These are phyloP conservation scores for Drosophila virilis DNA, from an alignment of 1,140 invertebrate genomes.

Conservation along the genomic window DNA sequence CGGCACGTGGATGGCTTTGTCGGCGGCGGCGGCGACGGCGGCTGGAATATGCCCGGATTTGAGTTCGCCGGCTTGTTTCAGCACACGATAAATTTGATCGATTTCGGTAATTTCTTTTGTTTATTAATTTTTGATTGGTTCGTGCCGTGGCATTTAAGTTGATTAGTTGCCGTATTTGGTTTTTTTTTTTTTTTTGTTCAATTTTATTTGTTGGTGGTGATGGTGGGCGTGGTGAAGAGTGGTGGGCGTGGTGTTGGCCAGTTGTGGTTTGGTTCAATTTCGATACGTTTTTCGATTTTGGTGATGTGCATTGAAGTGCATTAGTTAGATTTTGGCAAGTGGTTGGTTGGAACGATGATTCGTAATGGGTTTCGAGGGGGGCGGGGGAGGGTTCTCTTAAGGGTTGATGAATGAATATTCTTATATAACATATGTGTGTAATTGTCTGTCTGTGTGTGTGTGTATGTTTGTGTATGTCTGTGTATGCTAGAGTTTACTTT, in stretches of 20 bases:
- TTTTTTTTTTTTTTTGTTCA: conserved; percentile 22
- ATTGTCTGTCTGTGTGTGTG: conserved; percentile 1
- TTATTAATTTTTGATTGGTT: conserved; percentile 24
- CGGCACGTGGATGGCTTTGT: conserved; percentile 72
- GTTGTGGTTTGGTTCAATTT: conserved; percentile 45
- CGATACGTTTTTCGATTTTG: conserved; percentile 40
- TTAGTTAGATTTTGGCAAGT: conserved; percentile 74
- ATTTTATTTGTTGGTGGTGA: conserved; percentile 12
- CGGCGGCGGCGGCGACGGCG: conserved; percentile 53
- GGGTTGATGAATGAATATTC: not conserved
- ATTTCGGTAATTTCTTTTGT: conserved; percentile 87
- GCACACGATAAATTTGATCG: conserved; percentile 96
- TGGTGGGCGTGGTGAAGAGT: conserved; percentile 31
- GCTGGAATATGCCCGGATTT: conserved; percentile 85
- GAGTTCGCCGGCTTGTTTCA: conserved; percentile 96
- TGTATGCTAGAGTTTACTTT: conserved; percentile 2
- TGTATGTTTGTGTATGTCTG: not conserved
- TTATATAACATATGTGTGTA: not conserved
- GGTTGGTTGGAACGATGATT: conserved; percentile 60
- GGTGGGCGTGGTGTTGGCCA: conserved; percentile 54
- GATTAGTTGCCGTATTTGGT: conserved; percentile 50
- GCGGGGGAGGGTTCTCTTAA: not conserved
- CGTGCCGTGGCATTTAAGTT: conserved; percentile 60
- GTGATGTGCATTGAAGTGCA: conserved; percentile 76
- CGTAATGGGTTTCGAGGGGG: conserved; percentile 23